phyloP scores from a whole-genome alignment of 1,140 invertebrate species.

The Ctenoplectra terminalis region DNA sequence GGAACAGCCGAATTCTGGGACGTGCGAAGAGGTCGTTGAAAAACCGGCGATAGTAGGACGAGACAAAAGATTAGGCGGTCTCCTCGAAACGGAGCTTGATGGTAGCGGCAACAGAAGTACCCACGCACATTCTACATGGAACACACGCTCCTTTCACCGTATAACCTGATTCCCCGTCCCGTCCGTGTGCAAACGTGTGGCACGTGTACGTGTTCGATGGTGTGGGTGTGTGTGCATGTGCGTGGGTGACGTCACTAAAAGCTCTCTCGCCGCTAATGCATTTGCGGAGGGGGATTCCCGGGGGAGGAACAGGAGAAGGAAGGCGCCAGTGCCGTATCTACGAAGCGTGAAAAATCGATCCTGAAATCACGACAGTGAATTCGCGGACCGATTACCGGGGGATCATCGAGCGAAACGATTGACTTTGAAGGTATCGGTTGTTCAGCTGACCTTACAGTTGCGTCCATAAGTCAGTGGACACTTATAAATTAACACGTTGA shows the following conservation, averaged over 20 bases:
- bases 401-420: slow-evolving; percentile 47
- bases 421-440: slow-evolving; percentile 29
- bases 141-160: slow-evolving; percentile 60
- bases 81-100: slow-evolving; percentile 66
- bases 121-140: slow-evolving; percentile 57
- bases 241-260: slow-evolving; percentile 82
- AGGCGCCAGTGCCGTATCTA: slow-evolving; percentile 75
- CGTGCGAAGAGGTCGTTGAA: slow-evolving; percentile 58
- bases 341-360: slow-evolving; percentile 73
- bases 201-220: slow-evolving; percentile 7
- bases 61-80: slow-evolving; percentile 75
- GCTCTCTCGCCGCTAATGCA: slow-evolving; percentile 82
- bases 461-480: too few relatives aligned
- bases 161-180: slow-evolving; percentile 43
- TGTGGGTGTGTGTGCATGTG: slow-evolving; percentile 42
- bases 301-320: slow-evolving; percentile 66
- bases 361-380: slow-evolving; percentile 57
- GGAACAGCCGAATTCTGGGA: slow-evolving; percentile 46
- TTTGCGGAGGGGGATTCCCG: slow-evolving; percentile 77
- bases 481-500: too few relatives aligned
- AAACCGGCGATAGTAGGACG: slow-evolving; percentile 59
- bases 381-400: slow-evolving; percentile 34
- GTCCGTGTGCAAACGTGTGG: slow-evolving; percentile 4
- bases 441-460: neutral
- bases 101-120: slow-evolving; percentile 66